Evolutionary conservation across 2,888 invertebrate genomes (phyloP).

Genomic region (Zelleria hepariella): DNA sequence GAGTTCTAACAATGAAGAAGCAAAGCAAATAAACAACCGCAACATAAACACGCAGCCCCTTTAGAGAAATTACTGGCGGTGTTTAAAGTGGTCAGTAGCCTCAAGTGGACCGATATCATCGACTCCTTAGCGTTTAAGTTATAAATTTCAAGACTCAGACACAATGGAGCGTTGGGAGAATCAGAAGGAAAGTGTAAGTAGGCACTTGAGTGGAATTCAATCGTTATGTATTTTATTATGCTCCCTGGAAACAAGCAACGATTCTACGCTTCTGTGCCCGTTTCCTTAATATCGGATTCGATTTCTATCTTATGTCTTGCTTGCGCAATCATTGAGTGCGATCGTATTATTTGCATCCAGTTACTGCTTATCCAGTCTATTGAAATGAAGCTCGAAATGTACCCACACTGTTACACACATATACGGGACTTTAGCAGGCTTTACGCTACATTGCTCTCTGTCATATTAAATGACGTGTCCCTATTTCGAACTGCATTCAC

Average conservation of each 20-base stretch:
- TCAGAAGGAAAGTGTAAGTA: not conserved
- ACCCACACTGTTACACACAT: not conserved
- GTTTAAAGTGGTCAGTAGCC: slow-evolving; percentile 31
- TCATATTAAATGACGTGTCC: slow-evolving; percentile 53
- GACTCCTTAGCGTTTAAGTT: slow-evolving; percentile 55
- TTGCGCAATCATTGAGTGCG: slow-evolving; percentile 9
- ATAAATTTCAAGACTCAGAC: slow-evolving; percentile 44
- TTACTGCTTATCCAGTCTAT: too few species aligned
- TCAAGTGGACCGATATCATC: slow-evolving; percentile 26
- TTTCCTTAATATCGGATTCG: too few species aligned
- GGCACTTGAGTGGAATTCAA: not conserved
- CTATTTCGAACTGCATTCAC: slow-evolving; percentile 41
- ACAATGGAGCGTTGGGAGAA: slow-evolving; percentile 44
- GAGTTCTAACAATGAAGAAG: slow-evolving; percentile 14
- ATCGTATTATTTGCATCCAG: not conserved
- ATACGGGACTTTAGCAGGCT: slow-evolving; percentile 10
- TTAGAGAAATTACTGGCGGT: slow-evolving; percentile 29
- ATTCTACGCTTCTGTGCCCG: not conserved
- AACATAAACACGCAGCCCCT: slow-evolving; percentile 17
- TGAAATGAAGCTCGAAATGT: too few species aligned
- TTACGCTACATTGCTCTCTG: slow-evolving; percentile 27
- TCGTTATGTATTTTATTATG: slow-evolving; percentile 10
- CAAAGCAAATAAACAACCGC: slow-evolving; percentile 18
- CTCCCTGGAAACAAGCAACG: not conserved
- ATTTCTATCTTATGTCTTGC: too few species aligned